Conservation (phyloP, 2,797 vertebrate genomes). For the Tokudaia tokunoshimensis region DNA sequence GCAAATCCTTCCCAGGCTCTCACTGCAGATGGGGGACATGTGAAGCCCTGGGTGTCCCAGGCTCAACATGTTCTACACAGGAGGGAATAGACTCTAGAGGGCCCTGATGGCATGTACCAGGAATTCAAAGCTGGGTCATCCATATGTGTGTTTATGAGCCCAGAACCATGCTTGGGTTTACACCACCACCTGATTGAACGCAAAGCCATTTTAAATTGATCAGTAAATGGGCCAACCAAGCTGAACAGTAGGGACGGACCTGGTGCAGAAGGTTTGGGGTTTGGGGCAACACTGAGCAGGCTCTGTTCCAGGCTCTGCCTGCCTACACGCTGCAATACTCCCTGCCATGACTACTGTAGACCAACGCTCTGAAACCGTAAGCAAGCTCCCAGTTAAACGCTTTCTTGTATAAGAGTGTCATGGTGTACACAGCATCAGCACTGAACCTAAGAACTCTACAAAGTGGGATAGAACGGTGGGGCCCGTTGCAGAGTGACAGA, state of each 20-base stretch:
- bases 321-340: too few species aligned
- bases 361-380: neutral
- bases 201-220: too few species aligned
- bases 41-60: neutral
- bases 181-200: too few species aligned
- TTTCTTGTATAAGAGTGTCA: neutral
- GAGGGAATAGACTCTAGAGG: neutral
- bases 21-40: neutral
- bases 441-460: neutral
- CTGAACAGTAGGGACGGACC: too few species aligned
- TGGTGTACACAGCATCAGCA: neutral
- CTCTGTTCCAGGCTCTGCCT: neutral
- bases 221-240: rapidly evolving
- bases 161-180: neutral
- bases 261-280: rapidly evolving
- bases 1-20: neutral
- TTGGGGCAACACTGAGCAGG: rapidly evolving
- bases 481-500: neutral
- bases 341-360: too few species aligned
- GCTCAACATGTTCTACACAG: neutral
- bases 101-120: rapidly evolving
- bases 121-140: neutral
- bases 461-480: too few species aligned
- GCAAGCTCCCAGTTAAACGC: neutral
- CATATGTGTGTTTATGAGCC: rapidly evolving